Evolutionary conservation across 2,888 invertebrate genomes (phyloP).

Genomic region (Leptopilina syphax): DNA sequence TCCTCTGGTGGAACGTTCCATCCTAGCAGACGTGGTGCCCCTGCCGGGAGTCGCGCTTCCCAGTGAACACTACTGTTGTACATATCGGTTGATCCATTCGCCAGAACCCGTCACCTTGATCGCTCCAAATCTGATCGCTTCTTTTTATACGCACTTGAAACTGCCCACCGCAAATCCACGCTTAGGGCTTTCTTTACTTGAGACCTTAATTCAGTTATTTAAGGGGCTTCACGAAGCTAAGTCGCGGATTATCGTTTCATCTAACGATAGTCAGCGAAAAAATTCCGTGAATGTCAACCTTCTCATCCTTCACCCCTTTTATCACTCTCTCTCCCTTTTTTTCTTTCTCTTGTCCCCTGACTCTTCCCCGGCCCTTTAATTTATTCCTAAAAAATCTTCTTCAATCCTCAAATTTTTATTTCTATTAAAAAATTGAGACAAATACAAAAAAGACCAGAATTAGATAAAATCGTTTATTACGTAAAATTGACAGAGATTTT

Average conservation of each 20-base stretch:
- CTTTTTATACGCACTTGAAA: conserved; percentile 62
- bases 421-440: too few relatives aligned
- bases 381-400: too few relatives aligned
- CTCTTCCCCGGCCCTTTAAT: too few relatives aligned
- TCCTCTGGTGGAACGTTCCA: conserved; percentile 89
- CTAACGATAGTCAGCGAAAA: conserved; percentile 67
- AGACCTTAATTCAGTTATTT: conserved; percentile 59
- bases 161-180: conserved; percentile 39
- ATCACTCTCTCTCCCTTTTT: too few relatives aligned
- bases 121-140: conserved; percentile 51
- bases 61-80: conserved; percentile 69
- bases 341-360: too few relatives aligned
- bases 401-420: too few relatives aligned
- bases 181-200: conserved; percentile 46
- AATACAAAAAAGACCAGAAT: too few relatives aligned
- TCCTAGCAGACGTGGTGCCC: conserved; percentile 80
- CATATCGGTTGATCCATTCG: conserved; percentile 68
- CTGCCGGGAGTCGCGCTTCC: conserved; percentile 72
- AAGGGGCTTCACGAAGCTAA: conserved; percentile 70
- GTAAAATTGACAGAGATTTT: not conserved
- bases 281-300: conserved; percentile 66
- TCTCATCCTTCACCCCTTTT: conserved; percentile 58
- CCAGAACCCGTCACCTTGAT: conserved; percentile 66
- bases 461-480: conserved; percentile 1
- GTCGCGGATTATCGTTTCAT: conserved; percentile 69